A percentile compares a stretch with the other conserved stretches of the same genome.
phyloP scores from a whole-genome alignment of 2,113 vertebrate species.

The Nannospalax galili region DNA sequence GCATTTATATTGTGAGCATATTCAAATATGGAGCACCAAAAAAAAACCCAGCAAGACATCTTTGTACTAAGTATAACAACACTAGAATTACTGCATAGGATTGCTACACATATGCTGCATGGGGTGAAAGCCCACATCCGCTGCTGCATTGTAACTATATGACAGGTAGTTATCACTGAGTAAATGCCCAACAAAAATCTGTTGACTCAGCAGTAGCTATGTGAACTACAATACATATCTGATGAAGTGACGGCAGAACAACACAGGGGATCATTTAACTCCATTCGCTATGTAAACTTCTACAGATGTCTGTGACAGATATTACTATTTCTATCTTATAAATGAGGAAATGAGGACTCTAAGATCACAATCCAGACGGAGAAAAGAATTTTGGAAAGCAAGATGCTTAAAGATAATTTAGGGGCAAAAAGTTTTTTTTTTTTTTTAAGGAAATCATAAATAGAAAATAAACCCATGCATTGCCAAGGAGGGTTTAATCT shows the following conservation, averaged over 20 bases:
- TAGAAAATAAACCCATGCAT: background rate
- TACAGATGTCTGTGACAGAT: background rate
- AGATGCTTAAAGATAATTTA: background rate
- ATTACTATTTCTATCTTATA: background rate
- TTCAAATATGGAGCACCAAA: background rate
- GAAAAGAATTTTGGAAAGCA: background rate
- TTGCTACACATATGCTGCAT: background rate
- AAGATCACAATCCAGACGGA: conserved; percentile 40
- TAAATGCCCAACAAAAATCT: background rate
- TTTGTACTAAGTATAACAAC: background rate
- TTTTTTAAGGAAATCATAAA: background rate
- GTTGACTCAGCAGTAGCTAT: background rate
- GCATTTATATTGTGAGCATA: background rate
- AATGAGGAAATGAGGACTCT: background rate
- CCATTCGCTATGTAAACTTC: background rate
- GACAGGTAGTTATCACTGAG: background rate
- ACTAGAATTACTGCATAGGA: background rate
- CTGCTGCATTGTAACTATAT: background rate
- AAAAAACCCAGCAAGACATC: background rate
- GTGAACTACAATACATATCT: background rate
- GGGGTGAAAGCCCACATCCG: background rate
- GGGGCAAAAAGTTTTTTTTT: background rate
- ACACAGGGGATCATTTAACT: background rate
- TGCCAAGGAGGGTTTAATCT: background rate
- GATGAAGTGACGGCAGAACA: background rate